Conservation (phyloP, 2,888 invertebrate genomes). For the Tortrix viridana region DNA sequence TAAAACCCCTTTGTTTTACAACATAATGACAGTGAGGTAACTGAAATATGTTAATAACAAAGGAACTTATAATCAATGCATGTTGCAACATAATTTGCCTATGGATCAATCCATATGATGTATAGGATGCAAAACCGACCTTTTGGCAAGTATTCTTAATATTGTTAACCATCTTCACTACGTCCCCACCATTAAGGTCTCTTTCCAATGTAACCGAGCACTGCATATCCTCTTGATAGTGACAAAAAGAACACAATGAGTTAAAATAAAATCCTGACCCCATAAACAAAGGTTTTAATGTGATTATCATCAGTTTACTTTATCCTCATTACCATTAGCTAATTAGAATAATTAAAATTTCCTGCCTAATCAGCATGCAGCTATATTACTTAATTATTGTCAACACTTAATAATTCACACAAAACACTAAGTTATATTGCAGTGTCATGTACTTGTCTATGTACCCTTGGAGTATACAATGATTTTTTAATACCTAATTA, state of each 20-base stretch:
- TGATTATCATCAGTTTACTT: slow-evolving; percentile 17
- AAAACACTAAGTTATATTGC: background rate
- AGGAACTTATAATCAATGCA: slow-evolving; percentile 16
- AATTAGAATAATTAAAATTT: slow-evolving; percentile 22
- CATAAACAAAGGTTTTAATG: slow-evolving; percentile 13
- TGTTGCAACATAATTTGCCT: slow-evolving; percentile 56
- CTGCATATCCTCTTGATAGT: slow-evolving; percentile 79
- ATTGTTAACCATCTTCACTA: slow-evolving; percentile 77
- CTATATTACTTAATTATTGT: slow-evolving; percentile 7
- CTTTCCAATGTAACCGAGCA: slow-evolving; percentile 76
- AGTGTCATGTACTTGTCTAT: background rate
- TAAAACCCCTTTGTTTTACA: background rate
- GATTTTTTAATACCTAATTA: too few species aligned
- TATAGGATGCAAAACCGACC: slow-evolving; percentile 65
- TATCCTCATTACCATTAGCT: slow-evolving; percentile 16
- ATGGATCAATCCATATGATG: slow-evolving; percentile 53
- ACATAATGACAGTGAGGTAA: background rate
- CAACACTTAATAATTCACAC: slow-evolving; percentile 3
- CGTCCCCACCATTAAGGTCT: slow-evolving; percentile 70
- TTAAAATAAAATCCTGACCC: slow-evolving; percentile 25
- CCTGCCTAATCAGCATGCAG: slow-evolving; percentile 14
- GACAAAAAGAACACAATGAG: slow-evolving; percentile 59
- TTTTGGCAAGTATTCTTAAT: slow-evolving; percentile 77
- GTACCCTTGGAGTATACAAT: background rate
- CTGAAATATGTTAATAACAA: background rate